Percentiles rank a stretch among this genome's conserved stretches.
phyloP scores from a whole-genome alignment of 2,113 vertebrate genomes.

The Syngnathoides biaculeatus region DNA sequence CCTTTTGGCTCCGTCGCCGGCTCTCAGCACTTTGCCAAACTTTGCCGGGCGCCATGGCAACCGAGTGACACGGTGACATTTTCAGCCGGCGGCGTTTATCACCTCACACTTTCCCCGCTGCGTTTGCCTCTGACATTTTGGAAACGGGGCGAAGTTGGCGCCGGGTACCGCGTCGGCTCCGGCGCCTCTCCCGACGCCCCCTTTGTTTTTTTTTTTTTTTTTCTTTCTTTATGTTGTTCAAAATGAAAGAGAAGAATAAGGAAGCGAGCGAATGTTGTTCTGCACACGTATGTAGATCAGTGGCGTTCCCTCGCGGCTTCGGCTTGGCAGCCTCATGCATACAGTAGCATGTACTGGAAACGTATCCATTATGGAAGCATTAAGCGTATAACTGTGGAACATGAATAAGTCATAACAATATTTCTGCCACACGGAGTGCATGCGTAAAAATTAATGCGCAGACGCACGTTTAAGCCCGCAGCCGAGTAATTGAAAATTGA shows the following conservation, averaged over 20 bases:
- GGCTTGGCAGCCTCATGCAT: background rate
- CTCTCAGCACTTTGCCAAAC: conserved; percentile 59
- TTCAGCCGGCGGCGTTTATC: conserved; percentile 58
- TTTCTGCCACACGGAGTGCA: conserved; percentile 29
- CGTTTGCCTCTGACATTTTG: conserved; percentile 61
- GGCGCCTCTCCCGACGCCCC: conserved; percentile 6
- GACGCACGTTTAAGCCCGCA: conserved; percentile 39
- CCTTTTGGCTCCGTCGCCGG: conserved; percentile 61
- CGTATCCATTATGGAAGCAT: conserved; percentile 28
- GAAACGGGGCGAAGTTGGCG: conserved; percentile 33
- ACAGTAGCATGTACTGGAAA: conserved; percentile 19
- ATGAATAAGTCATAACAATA: background rate
- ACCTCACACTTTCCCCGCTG: conserved; percentile 43
- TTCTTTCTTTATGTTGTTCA: background rate
- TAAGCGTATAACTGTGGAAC: background rate
- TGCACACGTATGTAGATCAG: conserved; percentile 13
- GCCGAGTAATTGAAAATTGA: conserved; percentile 67
- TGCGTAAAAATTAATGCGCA: conserved; percentile 27
- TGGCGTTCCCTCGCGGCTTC: conserved; percentile 7
- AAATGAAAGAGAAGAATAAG: background rate
- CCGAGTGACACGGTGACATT: conserved; percentile 65
- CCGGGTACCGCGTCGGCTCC: conserved; percentile 17
- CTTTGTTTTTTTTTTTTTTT: background rate
- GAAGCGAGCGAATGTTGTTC: conserved; percentile 9
- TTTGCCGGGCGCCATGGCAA: conserved; percentile 69